Evolutionary conservation across 1,140 invertebrate species (phyloP).

Genomic region (Arion vulgaris): DNA sequence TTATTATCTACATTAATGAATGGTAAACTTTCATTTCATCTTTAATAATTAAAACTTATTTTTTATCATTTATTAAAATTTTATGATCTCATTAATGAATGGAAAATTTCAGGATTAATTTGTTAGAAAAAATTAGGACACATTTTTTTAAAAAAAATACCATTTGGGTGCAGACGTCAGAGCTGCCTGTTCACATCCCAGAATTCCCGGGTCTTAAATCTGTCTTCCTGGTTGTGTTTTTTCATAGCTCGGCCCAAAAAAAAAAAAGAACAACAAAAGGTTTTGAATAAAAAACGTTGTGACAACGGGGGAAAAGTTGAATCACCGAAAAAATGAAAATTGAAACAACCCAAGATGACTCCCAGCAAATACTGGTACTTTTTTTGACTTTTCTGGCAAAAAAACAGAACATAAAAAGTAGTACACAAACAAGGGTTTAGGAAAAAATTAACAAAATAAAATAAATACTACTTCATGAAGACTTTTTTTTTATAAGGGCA

Average conservation of each 20-base stretch:
- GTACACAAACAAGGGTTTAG: too few relatives aligned
- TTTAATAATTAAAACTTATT: too few relatives aligned
- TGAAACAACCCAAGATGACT: constrained; percentile 89
- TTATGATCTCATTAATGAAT: too few relatives aligned
- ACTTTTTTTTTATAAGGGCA: too few relatives aligned
- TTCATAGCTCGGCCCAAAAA: constrained; percentile 95
- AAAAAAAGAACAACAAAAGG: constrained; percentile 96
- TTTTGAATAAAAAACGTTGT: constrained; percentile 98
- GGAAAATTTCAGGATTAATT: too few relatives aligned
- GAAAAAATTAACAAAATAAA: too few relatives aligned
- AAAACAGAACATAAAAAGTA: constrained; percentile 30
- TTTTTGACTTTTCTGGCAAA: constrained; percentile 94
- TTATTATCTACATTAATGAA: too few relatives aligned
- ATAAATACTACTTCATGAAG: too few relatives aligned
- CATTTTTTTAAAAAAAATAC: neutral
- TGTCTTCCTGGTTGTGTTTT: constrained; percentile 82
- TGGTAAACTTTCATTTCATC: too few relatives aligned
- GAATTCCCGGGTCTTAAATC: constrained; percentile 44
- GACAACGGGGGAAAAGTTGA: constrained; percentile 93
- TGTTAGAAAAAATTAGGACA: too few relatives aligned
- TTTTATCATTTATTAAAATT: too few relatives aligned
- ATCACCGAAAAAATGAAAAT: constrained; percentile 92
- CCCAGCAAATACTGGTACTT: constrained; percentile 93
- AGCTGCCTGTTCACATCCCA: constrained; percentile 1
- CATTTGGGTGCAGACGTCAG: constrained; percentile 41